These are phyloP conservation scores for Pectinophora gossypiella DNA, from an alignment of 1,140 invertebrate genomes.

Conservation along the genomic window DNA sequence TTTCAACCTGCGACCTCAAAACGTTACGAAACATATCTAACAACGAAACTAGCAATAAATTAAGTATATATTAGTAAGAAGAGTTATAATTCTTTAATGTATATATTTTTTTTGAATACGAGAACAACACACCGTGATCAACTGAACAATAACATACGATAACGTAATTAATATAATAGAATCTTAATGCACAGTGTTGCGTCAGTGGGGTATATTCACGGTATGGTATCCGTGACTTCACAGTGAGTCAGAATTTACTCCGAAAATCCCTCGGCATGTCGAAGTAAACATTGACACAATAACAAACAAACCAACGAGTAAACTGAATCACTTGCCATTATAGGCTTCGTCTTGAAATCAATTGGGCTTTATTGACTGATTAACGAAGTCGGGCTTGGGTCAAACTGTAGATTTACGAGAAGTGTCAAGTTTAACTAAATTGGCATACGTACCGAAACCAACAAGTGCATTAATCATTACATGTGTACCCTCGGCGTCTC, in stretches of 20 bases:
- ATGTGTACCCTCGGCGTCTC: too few relatives aligned
- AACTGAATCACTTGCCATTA: slow-evolving; percentile 16
- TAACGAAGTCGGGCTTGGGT: slow-evolving; percentile 25
- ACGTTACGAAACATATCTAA: too few relatives aligned
- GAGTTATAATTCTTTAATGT: too few relatives aligned
- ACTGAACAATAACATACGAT: slow-evolving; percentile 37
- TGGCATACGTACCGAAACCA: neutral
- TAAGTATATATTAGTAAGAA: too few relatives aligned
- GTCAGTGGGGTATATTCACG: slow-evolving; percentile 12
- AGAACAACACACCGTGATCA: too few relatives aligned
- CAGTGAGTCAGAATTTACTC: slow-evolving; percentile 28
- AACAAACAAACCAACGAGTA: slow-evolving; percentile 9
- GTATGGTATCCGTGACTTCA: slow-evolving; percentile 30
- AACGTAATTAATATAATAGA: slow-evolving; percentile 22
- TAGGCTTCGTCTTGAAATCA: slow-evolving; percentile 22
- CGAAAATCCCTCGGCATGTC: slow-evolving; percentile 24
- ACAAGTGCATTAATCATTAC: too few relatives aligned
- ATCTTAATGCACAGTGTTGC: slow-evolving; percentile 9
- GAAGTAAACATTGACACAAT: slow-evolving; percentile 36
- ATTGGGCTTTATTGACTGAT: slow-evolving; percentile 45
- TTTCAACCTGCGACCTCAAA: too few relatives aligned
- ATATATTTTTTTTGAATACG: too few relatives aligned
- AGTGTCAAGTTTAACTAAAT: neutral
- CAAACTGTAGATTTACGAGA: slow-evolving; percentile 23
- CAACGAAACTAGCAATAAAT: too few relatives aligned